phyloP scores from a whole-genome alignment of 2,888 invertebrate genomes.

The Lasioglossum villosulum region DNA sequence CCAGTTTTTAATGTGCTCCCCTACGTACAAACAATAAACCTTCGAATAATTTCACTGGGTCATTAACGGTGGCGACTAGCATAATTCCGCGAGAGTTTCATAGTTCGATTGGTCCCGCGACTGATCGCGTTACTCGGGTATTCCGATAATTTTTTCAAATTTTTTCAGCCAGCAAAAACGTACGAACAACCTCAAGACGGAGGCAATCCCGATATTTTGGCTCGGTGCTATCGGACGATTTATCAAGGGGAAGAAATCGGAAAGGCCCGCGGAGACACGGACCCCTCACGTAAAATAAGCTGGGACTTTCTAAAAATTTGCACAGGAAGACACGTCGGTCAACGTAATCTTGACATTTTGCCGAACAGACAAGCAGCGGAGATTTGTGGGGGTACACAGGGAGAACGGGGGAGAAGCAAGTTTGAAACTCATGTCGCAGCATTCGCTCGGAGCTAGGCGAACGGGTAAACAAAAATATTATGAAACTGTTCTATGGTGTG shows the following conservation, averaged over 20 bases:
- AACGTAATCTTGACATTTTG: constrained; percentile 44
- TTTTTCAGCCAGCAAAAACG: neutral
- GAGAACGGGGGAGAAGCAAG: neutral
- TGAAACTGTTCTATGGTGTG: constrained; percentile 48
- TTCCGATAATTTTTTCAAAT: neutral
- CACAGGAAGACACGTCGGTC: constrained; percentile 17
- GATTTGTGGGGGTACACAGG: neutral
- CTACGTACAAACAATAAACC: constrained; percentile 83
- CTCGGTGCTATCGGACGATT: neutral
- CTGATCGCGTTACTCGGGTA: neutral
- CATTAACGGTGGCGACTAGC: neutral
- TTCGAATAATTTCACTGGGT: neutral
- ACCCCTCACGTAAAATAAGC: neutral
- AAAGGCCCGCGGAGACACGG: neutral
- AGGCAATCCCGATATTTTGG: neutral
- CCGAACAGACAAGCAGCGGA: neutral
- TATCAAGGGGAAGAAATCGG: neutral
- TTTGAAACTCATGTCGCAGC: no score
- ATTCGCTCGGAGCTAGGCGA: neutral
- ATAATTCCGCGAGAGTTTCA: neutral
- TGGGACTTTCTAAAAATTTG: constrained; percentile 30
- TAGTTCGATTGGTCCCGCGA: neutral
- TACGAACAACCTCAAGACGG: neutral
- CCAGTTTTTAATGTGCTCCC: constrained; percentile 99
- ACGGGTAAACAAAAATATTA: constrained; percentile 63